Base-by-base conservation (phyloP, 92 coral and sea anemone genomes). In the Parazoanthus darwini region DNA sequence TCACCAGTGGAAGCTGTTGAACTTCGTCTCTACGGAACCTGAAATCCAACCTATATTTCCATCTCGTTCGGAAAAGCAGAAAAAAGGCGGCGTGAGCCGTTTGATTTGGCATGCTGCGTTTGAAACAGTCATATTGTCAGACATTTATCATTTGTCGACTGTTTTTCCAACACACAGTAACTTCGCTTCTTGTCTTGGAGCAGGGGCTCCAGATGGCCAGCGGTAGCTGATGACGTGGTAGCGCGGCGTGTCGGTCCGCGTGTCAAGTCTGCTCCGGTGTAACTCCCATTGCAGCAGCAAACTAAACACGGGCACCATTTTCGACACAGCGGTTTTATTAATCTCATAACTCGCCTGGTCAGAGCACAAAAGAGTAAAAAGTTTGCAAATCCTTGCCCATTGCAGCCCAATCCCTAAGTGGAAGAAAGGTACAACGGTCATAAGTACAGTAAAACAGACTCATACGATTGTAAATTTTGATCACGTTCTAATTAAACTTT, bases 351-450 rank as follows among this genome's bases (percentile, higher is more conserved):
- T 79, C 82, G 65, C 67, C 22, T 79, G 66, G 82, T 79, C 8
- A 79, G 82, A 42, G 50, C 65, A 79, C 82, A 46, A 11, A 79
- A 79, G 42, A 79, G 82, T 79, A 79, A n/a, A 79, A 79, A 79
- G 82, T 79, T 79, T 50, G 82, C 82, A 44, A 79, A 79, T 29
- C 82, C 82, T 79, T 79, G 82, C 50, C 82, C 82, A 50, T 54
- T 79, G 82, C 18, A 15, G 82, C 82, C 82, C 23, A 79, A 79
- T 8, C 82, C 82, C 82, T 79, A 54, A 79, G 43, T n/a, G 38
- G 39, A 79, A 50, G 11, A 54, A 51, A 79, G 42, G 33, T 14
- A 5, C 65, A 78, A 15, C 1, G 10, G 25, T 7, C 79, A 76
- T 76, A 76, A 39, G 78, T 72, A 63, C n/a, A 63, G 26, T 63